These are phyloP conservation scores for Suncus etruscus DNA, from an alignment of 2,113 vertebrate genomes.

Conservation along the genomic window DNA sequence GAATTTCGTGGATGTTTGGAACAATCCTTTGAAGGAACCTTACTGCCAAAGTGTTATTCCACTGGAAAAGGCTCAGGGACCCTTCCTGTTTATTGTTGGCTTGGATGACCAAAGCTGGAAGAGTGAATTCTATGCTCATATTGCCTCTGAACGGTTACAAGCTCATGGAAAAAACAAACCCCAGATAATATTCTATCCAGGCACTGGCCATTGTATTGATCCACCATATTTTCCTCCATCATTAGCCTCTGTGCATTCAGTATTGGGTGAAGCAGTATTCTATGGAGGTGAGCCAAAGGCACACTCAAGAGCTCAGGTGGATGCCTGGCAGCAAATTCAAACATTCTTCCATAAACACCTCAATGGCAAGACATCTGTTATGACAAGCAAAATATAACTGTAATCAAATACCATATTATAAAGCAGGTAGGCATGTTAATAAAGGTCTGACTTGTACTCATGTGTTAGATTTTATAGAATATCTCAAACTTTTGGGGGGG, in stretches of 20 bases:
- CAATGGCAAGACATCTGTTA: constrained; percentile 44
- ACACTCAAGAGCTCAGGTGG: too few species aligned
- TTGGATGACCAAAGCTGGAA: constrained; percentile 89
- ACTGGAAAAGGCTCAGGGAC: constrained; percentile 88
- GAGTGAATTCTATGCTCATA: constrained; percentile 82
- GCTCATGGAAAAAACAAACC: constrained; percentile 87
- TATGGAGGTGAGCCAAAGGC: constrained; percentile 81
- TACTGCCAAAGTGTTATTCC: constrained; percentile 86
- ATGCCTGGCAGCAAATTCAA: constrained; percentile 43
- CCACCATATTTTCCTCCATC: constrained; percentile 89
- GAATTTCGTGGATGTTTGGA: neutral
- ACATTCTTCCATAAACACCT: constrained; percentile 86
- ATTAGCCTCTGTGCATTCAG: constrained; percentile 75
- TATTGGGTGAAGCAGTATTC: constrained; percentile 62
- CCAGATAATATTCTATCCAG: constrained; percentile 87
- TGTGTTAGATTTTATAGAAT: neutral
- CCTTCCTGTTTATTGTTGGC: constrained; percentile 88
- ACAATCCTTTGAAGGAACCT: constrained; percentile 81
- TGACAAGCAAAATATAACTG: constrained; percentile 72
- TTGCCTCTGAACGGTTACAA: constrained; percentile 83
- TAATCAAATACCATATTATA: neutral
- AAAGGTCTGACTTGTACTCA: constrained; percentile 39
- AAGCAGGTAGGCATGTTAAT: neutral
- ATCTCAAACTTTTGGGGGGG: neutral
- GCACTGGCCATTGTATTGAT: constrained; percentile 90